phyloP scores from a whole-genome alignment of 2,888 invertebrate species.

The Furcula furcula region DNA sequence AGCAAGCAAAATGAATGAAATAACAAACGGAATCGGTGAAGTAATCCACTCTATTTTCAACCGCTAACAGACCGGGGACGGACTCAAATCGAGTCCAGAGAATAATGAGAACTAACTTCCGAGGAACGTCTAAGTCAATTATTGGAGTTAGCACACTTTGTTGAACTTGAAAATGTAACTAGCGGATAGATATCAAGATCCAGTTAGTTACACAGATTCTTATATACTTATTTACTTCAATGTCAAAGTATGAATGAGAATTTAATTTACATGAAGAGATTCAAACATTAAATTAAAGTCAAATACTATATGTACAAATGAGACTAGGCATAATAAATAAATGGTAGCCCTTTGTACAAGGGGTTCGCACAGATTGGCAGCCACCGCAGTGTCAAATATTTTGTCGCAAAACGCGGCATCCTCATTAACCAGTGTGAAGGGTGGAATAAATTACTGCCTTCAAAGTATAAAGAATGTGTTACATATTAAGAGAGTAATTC shows the following conservation, averaged over 20 bases:
- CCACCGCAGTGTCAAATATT: too few relatives aligned
- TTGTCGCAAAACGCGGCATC: too few relatives aligned
- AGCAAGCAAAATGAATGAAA: too few relatives aligned
- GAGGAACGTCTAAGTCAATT: slow-evolving; percentile 30
- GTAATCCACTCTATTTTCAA: neutral
- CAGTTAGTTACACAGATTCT: neutral
- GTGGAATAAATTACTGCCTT: too few relatives aligned
- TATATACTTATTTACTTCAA: neutral
- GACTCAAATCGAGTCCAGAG: slow-evolving; percentile 9
- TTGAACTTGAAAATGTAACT: slow-evolving; percentile 22
- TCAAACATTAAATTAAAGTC: too few relatives aligned
- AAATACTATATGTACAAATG: too few relatives aligned
- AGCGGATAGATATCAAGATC: slow-evolving; percentile 9
- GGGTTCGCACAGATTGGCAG: too few relatives aligned
- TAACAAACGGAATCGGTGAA: neutral
- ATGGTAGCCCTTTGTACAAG: too few relatives aligned
- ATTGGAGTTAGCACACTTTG: slow-evolving; percentile 26
- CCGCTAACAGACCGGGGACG: neutral
- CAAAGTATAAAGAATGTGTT: too few relatives aligned
- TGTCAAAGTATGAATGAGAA: neutral
- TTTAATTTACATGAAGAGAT: neutral
- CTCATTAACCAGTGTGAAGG: too few relatives aligned
- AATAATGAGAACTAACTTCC: slow-evolving; percentile 36
- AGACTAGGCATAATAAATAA: too few relatives aligned
- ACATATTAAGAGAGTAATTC: too few relatives aligned